Evolutionary conservation across 2,888 invertebrate species (phyloP), one percentile per base, ranked within the genome.

Genomic region (Rhamphomyia laevipes): DNA sequence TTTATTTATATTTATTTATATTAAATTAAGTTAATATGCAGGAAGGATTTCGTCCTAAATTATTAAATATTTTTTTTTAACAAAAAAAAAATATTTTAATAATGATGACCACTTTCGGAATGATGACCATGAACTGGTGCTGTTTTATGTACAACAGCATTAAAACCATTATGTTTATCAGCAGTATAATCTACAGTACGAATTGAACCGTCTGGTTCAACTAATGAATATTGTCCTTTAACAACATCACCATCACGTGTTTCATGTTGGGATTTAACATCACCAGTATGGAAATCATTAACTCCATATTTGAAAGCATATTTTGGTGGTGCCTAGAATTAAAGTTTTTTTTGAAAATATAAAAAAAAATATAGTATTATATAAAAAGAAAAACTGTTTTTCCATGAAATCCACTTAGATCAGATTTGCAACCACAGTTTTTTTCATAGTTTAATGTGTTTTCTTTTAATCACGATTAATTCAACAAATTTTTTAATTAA

Each of bases 191-290:
- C 70, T 40, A 70, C 70, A 35, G 83, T 84, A 56, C 84, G 76
- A 53, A 84, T 80, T 47, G 82, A 82, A 55, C 84, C 84, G 67
- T 84, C 84, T 46, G 83, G 81, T 67, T 85, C 84, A 56, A 82
- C 80, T 61, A 80, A 70, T 12, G 79, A 79, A 66, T 79, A 80
- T 63, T 80, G 79, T 27, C 70, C 79, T 73, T 78, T 79, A 2
- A 80, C 80, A 40, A 77, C 74, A 62, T 79, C 80, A 1, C 80
- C 80, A 49, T 80, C 78, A 56, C 80, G 74, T 0, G 77, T 75
- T 61, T 80, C 80, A 52, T 78, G 79, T 58, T 80, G 80, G 6
- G 79, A 79, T 61, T 80, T 80, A 1, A 80, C 75, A 60, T 80
- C 80, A 21, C 74, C 74, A 43, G 75, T 75, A 56, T 75, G 75